Base-by-base conservation (phyloP, 1,140 invertebrate species). In the Rhagoletis pomonella region DNA sequence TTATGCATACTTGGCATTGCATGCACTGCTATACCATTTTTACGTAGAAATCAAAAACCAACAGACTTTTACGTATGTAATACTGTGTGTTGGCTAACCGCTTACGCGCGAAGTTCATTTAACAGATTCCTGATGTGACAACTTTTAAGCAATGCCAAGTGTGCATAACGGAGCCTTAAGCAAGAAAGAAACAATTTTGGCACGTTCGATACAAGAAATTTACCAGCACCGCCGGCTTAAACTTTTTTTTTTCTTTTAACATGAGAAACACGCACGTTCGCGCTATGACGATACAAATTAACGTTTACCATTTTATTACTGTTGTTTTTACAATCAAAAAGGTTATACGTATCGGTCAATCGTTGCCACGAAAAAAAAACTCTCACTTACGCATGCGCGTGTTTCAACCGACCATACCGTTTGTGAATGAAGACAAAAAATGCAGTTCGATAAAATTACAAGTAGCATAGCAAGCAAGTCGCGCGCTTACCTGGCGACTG, bases 321-420 rank as follows among this genome's bases (percentile, higher is more conserved):
- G 67, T 73, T 73, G 39, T 47, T 47, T 12, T 73, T 73, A 17
- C 39, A 47, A 44, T 17, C 42, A 6, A 73, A 73, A 73, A 73
- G 42, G 67, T 73, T 29, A 55, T 42, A 14, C 17, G 2, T 29
- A 81, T 19, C 47, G 1, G 47, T 55, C 47, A 81, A 81, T 81
- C 73, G 44, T 4, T 17, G 47, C 73, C 73, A 55, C 50, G 73
- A 81, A 5, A 10, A 81, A n/a, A 9, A 50, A 81, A 81, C 73
- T 81, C 73, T 55, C 73, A 19, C 73, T 81, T 81, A 81, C 73
- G 73, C 73, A 29, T 81, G 44, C 73, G 73, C 73, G 47, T 47
- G 17, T 81, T 81, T 12, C 17, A 55, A n/a, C 44, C 69, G 29
- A 10, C 44, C 14, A 2, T 55, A 0, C n/a, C 47, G 55, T 81